Percentiles rank a stretch among this genome's conserved stretches.
phyloP scores from a whole-genome alignment of 2,797 vertebrate genomes.

The Dromococcyx pavoninus region DNA sequence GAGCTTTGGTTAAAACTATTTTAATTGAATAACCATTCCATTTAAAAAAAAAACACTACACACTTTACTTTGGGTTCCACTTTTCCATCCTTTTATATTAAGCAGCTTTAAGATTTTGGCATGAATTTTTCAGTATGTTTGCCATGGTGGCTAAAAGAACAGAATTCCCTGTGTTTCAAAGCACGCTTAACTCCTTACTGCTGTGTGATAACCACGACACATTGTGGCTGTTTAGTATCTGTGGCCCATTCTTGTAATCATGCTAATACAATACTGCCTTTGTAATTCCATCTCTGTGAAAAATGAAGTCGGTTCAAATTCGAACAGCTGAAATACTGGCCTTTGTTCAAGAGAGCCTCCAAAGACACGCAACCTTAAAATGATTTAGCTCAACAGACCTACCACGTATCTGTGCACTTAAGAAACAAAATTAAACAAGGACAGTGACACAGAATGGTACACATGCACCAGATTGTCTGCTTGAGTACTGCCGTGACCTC shows the following conservation, averaged over 20 bases:
- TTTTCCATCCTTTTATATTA: neutral
- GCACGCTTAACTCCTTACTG: neutral
- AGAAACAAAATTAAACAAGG: neutral
- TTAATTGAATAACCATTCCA: neutral
- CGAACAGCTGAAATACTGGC: constrained; percentile 48
- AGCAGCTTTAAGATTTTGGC: neutral
- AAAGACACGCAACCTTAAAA: constrained; percentile 1
- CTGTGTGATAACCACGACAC: neutral
- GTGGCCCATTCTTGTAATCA: neutral
- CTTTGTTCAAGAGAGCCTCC: neutral
- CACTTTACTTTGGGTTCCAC: neutral
- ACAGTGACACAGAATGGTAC: neutral
- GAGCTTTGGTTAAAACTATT: neutral
- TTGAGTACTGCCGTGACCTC: neutral
- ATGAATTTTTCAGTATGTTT: neutral
- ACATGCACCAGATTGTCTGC: neutral
- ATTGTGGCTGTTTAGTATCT: neutral
- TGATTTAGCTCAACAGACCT: neutral
- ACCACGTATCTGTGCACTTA: neutral
- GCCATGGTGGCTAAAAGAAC: neutral
- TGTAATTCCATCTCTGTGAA: constrained; percentile 47
- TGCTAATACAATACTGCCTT: constrained; percentile 23
- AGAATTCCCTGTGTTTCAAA: neutral
- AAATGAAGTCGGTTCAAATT: constrained; percentile 33
- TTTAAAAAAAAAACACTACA: neutral